A percentile compares a stretch with the other conserved stretches of the same genome.
phyloP scores from a whole-genome alignment of 1,140 invertebrate species.

The Grapholita molesta region DNA sequence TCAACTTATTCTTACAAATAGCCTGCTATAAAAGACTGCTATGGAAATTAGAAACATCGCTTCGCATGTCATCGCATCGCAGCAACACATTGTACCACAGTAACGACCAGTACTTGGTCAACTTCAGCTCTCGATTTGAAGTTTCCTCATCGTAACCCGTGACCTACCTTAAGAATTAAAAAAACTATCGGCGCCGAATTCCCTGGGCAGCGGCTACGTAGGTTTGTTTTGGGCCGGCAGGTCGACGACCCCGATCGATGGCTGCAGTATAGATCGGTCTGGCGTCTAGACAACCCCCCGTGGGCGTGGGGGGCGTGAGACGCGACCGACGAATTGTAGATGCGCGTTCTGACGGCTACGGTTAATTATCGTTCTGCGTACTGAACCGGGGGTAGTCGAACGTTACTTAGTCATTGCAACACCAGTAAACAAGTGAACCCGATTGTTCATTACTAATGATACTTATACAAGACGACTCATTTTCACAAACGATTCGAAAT shows the following conservation, averaged over 20 bases:
- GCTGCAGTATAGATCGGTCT: constrained; percentile 63
- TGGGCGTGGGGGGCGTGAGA: constrained; percentile 38
- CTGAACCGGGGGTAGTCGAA: not conserved
- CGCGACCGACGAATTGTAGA: constrained; percentile 39
- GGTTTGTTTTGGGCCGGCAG: constrained; percentile 65
- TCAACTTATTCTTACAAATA: no score
- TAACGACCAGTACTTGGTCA: constrained; percentile 43
- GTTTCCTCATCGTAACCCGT: constrained; percentile 26
- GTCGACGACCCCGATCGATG: constrained; percentile 60
- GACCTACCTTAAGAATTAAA: not conserved
- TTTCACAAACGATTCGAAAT: no score
- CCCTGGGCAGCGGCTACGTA: constrained; percentile 69
- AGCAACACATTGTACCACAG: not conserved
- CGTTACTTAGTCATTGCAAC: not conserved
- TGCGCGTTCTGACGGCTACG: constrained; percentile 45
- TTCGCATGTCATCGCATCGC: constrained; percentile 21
- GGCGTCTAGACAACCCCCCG: constrained; percentile 53
- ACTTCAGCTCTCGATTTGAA: constrained; percentile 24
- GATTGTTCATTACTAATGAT: not conserved
- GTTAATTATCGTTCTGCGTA: constrained; percentile 25
- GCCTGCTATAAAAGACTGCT: no score
- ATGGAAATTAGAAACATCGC: no score
- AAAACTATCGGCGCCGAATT: constrained; percentile 26
- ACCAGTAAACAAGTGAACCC: not conserved
- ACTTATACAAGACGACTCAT: not conserved